Percentiles rank a stretch among this genome's conserved stretches.
phyloP scores from a whole-genome alignment of 1,140 invertebrate genomes.

The Solen grandis region DNA sequence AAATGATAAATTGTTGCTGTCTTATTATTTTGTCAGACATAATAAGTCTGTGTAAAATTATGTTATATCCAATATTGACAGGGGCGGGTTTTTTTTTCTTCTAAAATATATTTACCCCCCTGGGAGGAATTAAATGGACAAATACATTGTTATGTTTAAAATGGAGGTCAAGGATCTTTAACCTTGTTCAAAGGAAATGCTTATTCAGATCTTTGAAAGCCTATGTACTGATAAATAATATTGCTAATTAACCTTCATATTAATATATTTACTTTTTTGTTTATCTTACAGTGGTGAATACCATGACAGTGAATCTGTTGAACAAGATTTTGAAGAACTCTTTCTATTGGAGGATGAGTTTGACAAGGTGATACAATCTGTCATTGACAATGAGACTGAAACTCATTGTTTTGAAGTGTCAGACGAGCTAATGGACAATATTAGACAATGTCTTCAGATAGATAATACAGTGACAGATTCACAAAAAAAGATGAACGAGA shows the following conservation, averaged over 20 bases:
- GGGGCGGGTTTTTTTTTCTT: background rate
- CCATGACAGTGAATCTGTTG: too few relatives aligned
- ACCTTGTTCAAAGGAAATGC: background rate
- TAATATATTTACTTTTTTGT: background rate
- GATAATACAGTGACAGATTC: background rate
- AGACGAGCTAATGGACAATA: background rate
- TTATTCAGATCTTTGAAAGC: background rate
- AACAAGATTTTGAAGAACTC: too few relatives aligned
- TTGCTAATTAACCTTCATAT: background rate
- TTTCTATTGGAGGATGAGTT: conserved; percentile 21
- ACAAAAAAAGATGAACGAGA: conserved; percentile 1
- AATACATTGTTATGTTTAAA: background rate
- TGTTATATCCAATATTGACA: background rate
- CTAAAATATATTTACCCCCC: too few relatives aligned
- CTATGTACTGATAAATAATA: background rate
- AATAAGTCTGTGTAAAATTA: background rate
- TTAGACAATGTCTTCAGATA: background rate
- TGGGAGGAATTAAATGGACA: too few relatives aligned
- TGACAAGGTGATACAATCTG: background rate
- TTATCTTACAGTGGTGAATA: background rate
- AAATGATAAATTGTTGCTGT: background rate
- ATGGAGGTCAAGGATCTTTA: background rate
- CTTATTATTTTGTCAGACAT: background rate
- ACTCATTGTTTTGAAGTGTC: background rate
- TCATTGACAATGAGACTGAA: background rate